Conservation (phyloP, 2,888 invertebrate species). For the Abrostola tripartita region DNA sequence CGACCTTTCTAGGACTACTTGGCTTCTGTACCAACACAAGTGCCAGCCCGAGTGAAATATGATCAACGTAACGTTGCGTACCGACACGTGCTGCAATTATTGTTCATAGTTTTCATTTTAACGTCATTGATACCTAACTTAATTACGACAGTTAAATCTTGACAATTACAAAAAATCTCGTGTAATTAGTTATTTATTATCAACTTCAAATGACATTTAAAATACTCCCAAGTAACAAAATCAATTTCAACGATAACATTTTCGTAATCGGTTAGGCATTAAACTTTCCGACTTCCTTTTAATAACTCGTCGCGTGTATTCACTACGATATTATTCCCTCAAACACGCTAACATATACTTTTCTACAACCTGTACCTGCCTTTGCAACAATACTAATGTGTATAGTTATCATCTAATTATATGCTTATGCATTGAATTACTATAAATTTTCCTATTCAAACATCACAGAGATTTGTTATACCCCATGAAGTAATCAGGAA, state of each 20-base stretch:
- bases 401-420: constrained; percentile 61
- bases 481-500: constrained; percentile 46
- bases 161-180: neutral
- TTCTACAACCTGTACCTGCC: constrained; percentile 63
- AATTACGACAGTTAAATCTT: neutral
- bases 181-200: neutral
- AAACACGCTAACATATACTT: constrained; percentile 44
- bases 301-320: constrained; percentile 14
- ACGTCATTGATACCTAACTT: neutral
- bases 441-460: constrained; percentile 79
- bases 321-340: constrained; percentile 50
- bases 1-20: constrained; percentile 60
- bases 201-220: constrained; percentile 12
- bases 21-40: constrained; percentile 58
- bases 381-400: constrained; percentile 66
- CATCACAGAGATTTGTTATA: constrained; percentile 85
- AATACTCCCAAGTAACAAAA: constrained; percentile 21
- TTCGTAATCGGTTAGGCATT: neutral
- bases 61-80: constrained; percentile 56
- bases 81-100: constrained; percentile 54
- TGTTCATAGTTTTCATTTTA: neutral
- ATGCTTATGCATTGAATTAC: constrained; percentile 78
- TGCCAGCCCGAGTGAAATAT: constrained; percentile 59
- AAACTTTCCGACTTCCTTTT: constrained; percentile 10
- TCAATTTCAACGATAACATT: constrained; percentile 4